Base-by-base conservation (phyloP, 1,140 invertebrate genomes). In the Battus philenor region DNA sequence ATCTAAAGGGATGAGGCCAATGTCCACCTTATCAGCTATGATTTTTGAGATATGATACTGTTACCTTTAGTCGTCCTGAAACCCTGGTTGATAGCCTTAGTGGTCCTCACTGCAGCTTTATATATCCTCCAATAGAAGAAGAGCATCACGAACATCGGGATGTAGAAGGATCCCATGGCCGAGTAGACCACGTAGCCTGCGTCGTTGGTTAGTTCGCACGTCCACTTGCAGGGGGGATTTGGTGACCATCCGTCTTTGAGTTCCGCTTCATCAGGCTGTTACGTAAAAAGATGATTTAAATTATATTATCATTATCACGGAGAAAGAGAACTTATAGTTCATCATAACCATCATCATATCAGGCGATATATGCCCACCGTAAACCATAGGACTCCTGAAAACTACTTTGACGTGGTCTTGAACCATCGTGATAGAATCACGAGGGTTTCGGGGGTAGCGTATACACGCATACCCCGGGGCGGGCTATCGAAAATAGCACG, bases 101-200 rank as follows among this genome's bases (percentile, higher is more conserved):
- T 97, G 0, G 96, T 97, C 48, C 93, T 91, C 1, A 95, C 91
- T 9, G 96, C 96, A 0, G 96, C 96, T 44, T 93, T 91, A 86
- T 98, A 98, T 59, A 99, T 98, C 52, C 95, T 89, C 90, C 95
- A 96, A 86, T 99, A 98, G 86, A 99, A 95, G 89, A 98, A 97
- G 36, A 98, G 87, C 94, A 98, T 98, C 20, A 98, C 93, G 56
- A 97, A 91, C 92, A 97, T 97, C 6, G 97, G 97, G 61, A 98
- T 93, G 79, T 97, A 97, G 90, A 99, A 99, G 36, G 96, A 97
- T 4, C 97, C 96, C 12, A 97, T 90, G 1, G 97, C 96, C 2
- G 95, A 97, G 85, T 96, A 97, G 4, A 92, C 90, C 33, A 93
- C 91, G 86, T 93, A 93, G 11, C 94, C 94, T 38, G 92, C 91